Conservation (phyloP, 2,888 invertebrate species). For the Trypoxylon attenuatum region DNA sequence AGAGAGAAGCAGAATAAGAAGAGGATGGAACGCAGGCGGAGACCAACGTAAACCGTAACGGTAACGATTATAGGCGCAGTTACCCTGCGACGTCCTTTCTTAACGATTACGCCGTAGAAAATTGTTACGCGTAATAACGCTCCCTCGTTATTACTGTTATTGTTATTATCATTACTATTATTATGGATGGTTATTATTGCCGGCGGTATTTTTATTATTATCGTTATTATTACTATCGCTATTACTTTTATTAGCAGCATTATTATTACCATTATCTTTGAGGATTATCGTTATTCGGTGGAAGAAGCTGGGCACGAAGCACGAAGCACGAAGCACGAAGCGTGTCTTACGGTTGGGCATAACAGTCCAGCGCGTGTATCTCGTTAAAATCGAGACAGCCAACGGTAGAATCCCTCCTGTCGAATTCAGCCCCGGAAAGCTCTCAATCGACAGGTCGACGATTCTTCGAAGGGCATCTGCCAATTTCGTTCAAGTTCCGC, state of each 20-base stretch:
- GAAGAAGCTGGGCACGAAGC: no score
- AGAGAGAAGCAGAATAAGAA: constrained; percentile 20
- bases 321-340: no score
- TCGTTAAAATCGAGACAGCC: no score
- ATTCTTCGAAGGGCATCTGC: constrained; percentile 37
- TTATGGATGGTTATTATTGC: constrained; percentile 10
- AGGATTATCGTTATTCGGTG: background rate
- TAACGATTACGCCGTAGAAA: constrained; percentile 74
- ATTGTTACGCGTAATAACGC: constrained; percentile 74
- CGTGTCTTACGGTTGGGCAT: no score
- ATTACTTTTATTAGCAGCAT: constrained; percentile 47
- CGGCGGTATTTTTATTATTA: constrained; percentile 51
- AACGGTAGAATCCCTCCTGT: constrained; percentile 16
- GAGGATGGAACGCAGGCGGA: constrained; percentile 38
- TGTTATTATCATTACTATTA: constrained; percentile 51
- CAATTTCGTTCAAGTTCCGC: constrained; percentile 24
- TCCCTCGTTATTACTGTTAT: constrained; percentile 65
- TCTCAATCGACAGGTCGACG: constrained; percentile 23
- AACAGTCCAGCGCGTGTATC: no score
- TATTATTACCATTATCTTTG: constrained; percentile 24
- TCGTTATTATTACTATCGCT: constrained; percentile 39
- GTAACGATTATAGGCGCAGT: constrained; percentile 75
- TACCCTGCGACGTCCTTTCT: constrained; percentile 71
- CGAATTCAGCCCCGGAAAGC: constrained; percentile 12
- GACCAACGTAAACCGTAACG: constrained; percentile 74